These are phyloP conservation scores for Tinea semifulvella DNA, from an alignment of 2,888 invertebrate genomes.

Conservation along the genomic window DNA sequence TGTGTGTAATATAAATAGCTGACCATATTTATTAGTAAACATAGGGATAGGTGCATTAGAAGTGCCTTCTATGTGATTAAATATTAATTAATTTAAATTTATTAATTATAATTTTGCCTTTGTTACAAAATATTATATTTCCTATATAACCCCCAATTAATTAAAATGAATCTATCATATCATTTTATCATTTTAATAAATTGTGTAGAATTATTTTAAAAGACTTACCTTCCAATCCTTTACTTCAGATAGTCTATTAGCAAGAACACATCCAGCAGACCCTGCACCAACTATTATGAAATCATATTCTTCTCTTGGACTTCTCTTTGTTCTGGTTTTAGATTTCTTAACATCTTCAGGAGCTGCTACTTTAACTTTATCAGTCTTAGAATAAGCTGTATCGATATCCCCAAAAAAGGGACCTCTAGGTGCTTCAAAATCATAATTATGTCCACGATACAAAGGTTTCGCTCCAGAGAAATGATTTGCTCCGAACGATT, in stretches of 20 bases:
- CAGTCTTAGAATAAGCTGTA: constrained; percentile 29
- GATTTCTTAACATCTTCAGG: constrained; percentile 13
- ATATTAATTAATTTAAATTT: too few species aligned
- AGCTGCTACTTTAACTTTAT: constrained; percentile 21
- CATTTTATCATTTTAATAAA: too few species aligned
- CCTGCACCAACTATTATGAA: constrained; percentile 74
- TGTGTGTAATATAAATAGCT: too few species aligned
- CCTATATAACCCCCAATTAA: too few species aligned
- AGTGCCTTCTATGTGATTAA: too few species aligned
- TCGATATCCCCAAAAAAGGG: constrained; percentile 27
- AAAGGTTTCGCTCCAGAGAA: not conserved
- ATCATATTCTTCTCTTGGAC: constrained; percentile 52
- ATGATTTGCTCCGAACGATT: constrained; percentile 13
- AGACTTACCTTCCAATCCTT: constrained; percentile 68
- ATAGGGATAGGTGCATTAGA: too few species aligned
- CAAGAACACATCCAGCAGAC: constrained; percentile 73
- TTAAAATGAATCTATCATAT: too few species aligned
- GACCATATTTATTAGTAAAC: too few species aligned
- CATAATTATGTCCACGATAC: constrained; percentile 22
- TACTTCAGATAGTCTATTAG: constrained; percentile 70
- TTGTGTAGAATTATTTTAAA: too few species aligned
- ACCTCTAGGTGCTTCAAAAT: constrained; percentile 17
- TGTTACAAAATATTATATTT: too few species aligned
- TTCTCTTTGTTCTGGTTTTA: constrained; percentile 32
- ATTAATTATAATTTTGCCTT: too few species aligned